These are phyloP conservation scores for Pachymerium ferrugineum DNA, from an alignment of 2,888 invertebrate species.

Conservation along the genomic window DNA sequence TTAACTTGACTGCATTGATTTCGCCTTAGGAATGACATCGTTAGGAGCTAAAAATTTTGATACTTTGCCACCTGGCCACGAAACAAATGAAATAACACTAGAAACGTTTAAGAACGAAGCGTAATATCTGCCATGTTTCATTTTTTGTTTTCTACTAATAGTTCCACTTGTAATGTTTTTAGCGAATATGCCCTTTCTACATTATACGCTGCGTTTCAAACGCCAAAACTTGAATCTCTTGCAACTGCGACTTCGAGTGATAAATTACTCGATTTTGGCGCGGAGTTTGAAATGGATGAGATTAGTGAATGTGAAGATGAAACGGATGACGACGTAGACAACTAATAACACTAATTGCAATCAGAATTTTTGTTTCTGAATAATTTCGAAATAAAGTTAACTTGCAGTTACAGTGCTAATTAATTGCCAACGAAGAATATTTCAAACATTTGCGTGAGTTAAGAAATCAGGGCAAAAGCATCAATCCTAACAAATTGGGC, in stretches of 20 bases:
- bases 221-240: not conserved
- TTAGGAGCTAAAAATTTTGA: not conserved
- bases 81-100: not conserved
- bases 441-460: too few relatives aligned
- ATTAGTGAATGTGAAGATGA: not conserved
- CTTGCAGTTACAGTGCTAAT: too few relatives aligned
- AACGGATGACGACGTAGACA: not conserved
- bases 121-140: not conserved
- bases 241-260: not conserved
- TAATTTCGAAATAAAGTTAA: too few relatives aligned
- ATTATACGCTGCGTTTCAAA: not conserved
- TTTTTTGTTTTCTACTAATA: not conserved
- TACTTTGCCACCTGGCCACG: not conserved
- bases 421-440: too few relatives aligned
- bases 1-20: not conserved
- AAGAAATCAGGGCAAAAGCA: too few relatives aligned
- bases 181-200: not conserved
- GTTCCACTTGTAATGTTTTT: not conserved
- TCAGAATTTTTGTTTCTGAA: too few relatives aligned
- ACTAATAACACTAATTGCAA: too few relatives aligned
- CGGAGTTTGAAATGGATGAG: not conserved
- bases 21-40: not conserved
- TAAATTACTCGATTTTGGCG: not conserved
- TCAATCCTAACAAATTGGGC: too few relatives aligned
- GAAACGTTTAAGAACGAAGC: not conserved